Evolutionary conservation across 1,140 invertebrate genomes (phyloP), one percentile per base, ranked within the genome.

Genomic region (Cephus cinctus): DNA sequence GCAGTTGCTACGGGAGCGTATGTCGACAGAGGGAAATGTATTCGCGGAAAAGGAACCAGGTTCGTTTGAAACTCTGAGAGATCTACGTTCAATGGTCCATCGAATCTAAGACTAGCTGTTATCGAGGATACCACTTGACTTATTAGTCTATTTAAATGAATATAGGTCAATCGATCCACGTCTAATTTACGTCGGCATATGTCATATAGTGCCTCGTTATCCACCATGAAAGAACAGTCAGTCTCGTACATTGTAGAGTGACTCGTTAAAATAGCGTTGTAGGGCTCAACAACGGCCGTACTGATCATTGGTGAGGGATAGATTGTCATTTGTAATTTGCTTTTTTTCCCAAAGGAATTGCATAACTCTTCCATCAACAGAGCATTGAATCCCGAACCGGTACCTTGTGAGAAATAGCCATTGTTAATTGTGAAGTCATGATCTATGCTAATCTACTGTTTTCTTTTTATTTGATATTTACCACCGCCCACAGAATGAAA

Each of bases 21-120:
- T 3, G 20, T 72, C 75, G n/a, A 67, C 56, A 83, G 43, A 2
- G 81, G 81, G 77, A 67, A 69, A 41, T 65, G 67, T 22, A 68
- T 54, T 19, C 83, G 45, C 1, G 63, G 61, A 31, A 52, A 68
- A 0, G 79, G 80, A 12, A 65, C 63, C 18, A 66, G 47, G 39
- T 65, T 63, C 1, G 80, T 81, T 57, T 80, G 83, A 68, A 86
- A 85, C 57, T 86, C 84, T 2, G 38, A 14, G 73, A 86, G 65
- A 65, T 86, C 84, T 14, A 80, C 80, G 57, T 88, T 90, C 8
- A 90, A 71, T 3, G 86, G 83, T 31, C 87, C 87, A 59, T 89
- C 84, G 69, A 86, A 86, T 15, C 83, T 67, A 1, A 83, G 65
- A 9, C 79, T 81, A 15, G 81, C 79, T 9, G 81, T 82, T 40